Conservation (phyloP, 2,113 vertebrate genomes). For the Sphaerodactylus townsendi region DNA sequence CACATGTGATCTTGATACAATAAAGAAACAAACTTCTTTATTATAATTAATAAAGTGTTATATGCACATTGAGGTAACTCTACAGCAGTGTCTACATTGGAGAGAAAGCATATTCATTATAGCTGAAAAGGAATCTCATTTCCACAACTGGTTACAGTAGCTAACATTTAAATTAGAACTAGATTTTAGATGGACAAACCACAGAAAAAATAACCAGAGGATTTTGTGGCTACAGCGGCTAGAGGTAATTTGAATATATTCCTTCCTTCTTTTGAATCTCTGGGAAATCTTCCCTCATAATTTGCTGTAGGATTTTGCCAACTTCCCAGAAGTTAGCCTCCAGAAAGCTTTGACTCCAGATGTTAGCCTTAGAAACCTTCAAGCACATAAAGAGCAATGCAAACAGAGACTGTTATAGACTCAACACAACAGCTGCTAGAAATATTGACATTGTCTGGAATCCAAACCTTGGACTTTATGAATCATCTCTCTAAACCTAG, state of each 20-base stretch:
- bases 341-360: conserved; percentile 55
- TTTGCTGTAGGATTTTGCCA: conserved; percentile 40
- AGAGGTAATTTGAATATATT: background rate
- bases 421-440: conserved; percentile 23
- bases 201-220: background rate
- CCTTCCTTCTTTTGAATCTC: conserved; percentile 41
- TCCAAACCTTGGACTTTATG: background rate
- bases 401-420: background rate
- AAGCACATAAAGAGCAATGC: background rate
- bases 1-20: no score
- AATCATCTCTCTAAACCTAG: conserved; percentile 27
- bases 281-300: conserved; percentile 21
- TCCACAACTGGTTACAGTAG: conserved; percentile 28
- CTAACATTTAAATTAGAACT: conserved; percentile 29
- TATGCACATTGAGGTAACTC: background rate
- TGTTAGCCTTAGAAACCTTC: no score
- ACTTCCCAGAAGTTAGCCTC: conserved; percentile 2
- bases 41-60: conserved; percentile 10
- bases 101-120: conserved; percentile 10
- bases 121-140: conserved; percentile 17
- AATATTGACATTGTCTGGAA: background rate
- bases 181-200: conserved; percentile 23
- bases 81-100: conserved; percentile 12
- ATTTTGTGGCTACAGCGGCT: background rate
- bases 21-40: background rate